Base-by-base conservation (phyloP, 1,140 invertebrate species). In the Papilio machaon region DNA sequence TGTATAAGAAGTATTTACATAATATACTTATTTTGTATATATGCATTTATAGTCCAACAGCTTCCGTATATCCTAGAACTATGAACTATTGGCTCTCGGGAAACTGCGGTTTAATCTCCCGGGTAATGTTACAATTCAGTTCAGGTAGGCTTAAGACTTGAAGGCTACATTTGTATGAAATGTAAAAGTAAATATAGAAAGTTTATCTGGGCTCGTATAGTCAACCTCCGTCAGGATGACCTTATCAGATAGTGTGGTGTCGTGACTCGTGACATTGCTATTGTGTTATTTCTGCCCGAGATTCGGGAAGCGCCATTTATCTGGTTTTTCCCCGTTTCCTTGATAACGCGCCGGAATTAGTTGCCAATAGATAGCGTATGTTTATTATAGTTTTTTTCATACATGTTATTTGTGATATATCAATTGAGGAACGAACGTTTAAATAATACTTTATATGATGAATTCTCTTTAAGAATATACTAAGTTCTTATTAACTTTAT, bases 281-380 rank as follows among this genome's bases (percentile, higher is more conserved):
- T 13, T 35, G 64, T 64, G 23, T 64, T 70, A 70, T 70, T 70
- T 70, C 64, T 15, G 13, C 64, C 64, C 10, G 64, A 70, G 30
- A 35, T 70, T 70, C 64, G 64, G 64, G 64, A 70, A 70, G 64
- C 64, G 64, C 64, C 30, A 38, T 35, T 35, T 35, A 35, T 35
- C 30, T 8, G 19, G 30, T 35, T 70, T 70, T 70, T 70, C 64
- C 23, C 15, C 64, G 13, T 70, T 70, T 70, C 64, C 64, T 70
- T 70, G 64, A 70, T 70, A 70, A 70, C 60, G 19, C 64, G 11
- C 64, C 64, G 64, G 64, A 70, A 70, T 70, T 35, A 70, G 64
- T 70, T 70, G 64, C 30, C 64, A 70, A 30, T 38, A 64, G 64
- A 70, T 70, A 70, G 64, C 23, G 23, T 15, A 7, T 70, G 64